Conservation (phyloP, 2,113 vertebrate species). For the Porphyrio hochstetteri region DNA sequence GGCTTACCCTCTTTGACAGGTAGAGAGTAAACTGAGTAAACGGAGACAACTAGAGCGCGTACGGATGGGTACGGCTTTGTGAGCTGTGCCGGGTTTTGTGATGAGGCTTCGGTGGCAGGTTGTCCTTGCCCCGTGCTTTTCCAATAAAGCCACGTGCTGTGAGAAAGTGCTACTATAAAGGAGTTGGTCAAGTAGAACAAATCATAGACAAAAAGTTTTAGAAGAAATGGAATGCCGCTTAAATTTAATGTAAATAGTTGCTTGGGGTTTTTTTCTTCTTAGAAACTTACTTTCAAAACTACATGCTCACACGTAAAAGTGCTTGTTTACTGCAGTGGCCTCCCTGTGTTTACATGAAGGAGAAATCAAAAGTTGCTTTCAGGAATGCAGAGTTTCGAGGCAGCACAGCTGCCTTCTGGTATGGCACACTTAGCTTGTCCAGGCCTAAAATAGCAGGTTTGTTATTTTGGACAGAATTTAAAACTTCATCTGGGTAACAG, state of each 20-base stretch:
- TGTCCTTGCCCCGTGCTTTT: not conserved
- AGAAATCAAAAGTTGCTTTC: not conserved
- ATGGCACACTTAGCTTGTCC: not conserved
- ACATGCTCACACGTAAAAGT: not conserved
- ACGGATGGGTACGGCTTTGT: not conserved
- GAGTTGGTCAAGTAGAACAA: not conserved
- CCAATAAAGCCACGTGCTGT: fast-evolving
- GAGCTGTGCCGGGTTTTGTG: not conserved
- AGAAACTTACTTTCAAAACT: not conserved
- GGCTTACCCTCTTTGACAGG: not conserved
- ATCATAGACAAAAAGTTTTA: not conserved
- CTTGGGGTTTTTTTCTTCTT: not conserved
- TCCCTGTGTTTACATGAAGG: not conserved
- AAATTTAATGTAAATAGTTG: not conserved
- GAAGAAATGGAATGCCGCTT: not conserved
- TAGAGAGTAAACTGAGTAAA: no score
- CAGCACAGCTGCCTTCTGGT: not conserved
- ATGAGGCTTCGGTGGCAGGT: not conserved
- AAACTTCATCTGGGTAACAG: not conserved
- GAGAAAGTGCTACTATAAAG: not conserved
- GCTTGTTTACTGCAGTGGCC: not conserved
- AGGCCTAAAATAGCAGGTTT: not conserved
- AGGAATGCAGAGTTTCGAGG: not conserved
- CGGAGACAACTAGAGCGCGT: not conserved
- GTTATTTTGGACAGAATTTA: not conserved